Evolutionary conservation across 2,797 vertebrate genomes (phyloP).

Genomic region (Tapirus indicus): DNA sequence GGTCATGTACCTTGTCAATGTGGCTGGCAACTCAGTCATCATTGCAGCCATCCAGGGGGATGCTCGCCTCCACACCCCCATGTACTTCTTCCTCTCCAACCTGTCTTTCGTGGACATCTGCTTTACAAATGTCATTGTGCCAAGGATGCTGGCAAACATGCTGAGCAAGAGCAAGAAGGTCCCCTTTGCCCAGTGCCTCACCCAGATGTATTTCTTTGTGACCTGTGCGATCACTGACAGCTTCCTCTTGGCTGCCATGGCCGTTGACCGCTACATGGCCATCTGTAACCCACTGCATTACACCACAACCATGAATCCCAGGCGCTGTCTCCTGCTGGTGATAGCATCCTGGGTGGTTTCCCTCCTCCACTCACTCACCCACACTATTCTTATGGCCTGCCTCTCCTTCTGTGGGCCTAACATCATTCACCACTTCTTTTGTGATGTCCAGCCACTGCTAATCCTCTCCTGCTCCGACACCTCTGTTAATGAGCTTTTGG

Average conservation of each 20-base stretch:
- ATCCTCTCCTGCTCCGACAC: slow-evolving; percentile 75
- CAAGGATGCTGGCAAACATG: neutral
- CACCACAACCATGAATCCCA: neutral
- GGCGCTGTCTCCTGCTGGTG: neutral
- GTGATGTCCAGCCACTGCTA: slow-evolving; percentile 70
- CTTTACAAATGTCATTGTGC: slow-evolving; percentile 29
- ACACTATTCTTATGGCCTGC: slow-evolving; percentile 40
- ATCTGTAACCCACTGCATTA: slow-evolving; percentile 1
- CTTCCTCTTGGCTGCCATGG: slow-evolving; percentile 58
- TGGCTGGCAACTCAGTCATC: slow-evolving; percentile 27
- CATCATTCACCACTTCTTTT: slow-evolving; percentile 71
- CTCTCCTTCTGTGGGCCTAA: slow-evolving; percentile 72
- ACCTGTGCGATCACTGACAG: slow-evolving; percentile 21
- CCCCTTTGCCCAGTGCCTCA: neutral
- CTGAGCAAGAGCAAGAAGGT: neutral
- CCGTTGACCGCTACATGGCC: neutral
- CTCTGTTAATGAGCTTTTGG: slow-evolving; percentile 64
- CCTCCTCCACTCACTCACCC: slow-evolving; percentile 21
- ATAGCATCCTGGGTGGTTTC: neutral
- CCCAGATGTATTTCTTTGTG: slow-evolving; percentile 62
- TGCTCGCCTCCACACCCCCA: neutral
- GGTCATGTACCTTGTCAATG: neutral
- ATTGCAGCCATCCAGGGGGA: neutral
- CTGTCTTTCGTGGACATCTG: slow-evolving; percentile 22
- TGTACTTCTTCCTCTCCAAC: slow-evolving; percentile 61